Evolutionary conservation across 2,888 invertebrate species (phyloP), one percentile per base, ranked within the genome.

Genomic region (Argyresthia goedartella): DNA sequence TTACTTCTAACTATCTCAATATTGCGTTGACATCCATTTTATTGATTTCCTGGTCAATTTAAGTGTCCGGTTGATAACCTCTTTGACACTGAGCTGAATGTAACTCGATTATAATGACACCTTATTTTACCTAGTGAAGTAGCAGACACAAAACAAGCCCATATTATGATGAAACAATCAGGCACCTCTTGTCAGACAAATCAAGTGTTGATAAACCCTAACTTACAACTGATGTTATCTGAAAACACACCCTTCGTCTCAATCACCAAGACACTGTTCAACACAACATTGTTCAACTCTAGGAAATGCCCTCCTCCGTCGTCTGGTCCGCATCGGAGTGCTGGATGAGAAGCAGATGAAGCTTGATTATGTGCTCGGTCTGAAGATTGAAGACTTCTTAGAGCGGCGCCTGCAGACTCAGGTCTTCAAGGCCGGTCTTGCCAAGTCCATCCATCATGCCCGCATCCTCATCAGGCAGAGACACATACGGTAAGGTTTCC

Each of bases 381-480:
- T 99, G 66, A 96, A 98, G 87, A 96, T 98, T 67, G 99, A 99
- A 87, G 99, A 99, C 89, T 99, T 99, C 90, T 93, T 99, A 90
- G 99, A 99, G 88, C 93, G 99, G 59, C 94, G 99, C 79, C 92
- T 99, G 55, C 99, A 99, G 88, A 99, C 99, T 0, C 99, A 96
- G 81, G 98, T 98, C 53, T 99, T 99, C 91, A 99, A 99, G 85
- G 91, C 99, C 71, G 99, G 99, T 71, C 91, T 99, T 34, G 99
- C 99, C 59, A 99, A 99, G 87, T 98, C 98, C 51, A 99, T 99
- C 81, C 99, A 99, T 90, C 99, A 99, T 80, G 99, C 99, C 60
- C 93, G 99, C 67, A 98, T 99, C 54, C 90, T 99, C 64, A 99
- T 99, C 81, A 93, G 98, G 62, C 99, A 99, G 81, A 93, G 98